Evolutionary conservation across 37 sponge, comb jelly and placozoan genomes (phyloP).

Genomic region (Lycopodina hypogea): DNA sequence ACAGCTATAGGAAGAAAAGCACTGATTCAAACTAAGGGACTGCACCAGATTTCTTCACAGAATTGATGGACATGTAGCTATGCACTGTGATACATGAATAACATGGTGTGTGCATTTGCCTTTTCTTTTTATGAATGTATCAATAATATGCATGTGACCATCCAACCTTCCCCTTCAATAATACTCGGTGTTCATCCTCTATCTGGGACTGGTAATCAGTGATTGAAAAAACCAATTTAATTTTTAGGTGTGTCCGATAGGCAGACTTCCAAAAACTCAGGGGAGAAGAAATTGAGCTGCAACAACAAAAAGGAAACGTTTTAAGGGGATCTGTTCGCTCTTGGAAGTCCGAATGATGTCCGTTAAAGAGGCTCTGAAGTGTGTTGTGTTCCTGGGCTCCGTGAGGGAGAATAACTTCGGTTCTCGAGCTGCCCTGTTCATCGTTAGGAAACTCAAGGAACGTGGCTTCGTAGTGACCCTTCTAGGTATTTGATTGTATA

Average conservation of each 20-base stretch:
- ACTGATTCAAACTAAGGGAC: neutral
- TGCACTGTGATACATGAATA: no score
- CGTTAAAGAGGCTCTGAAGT: slow-evolving; percentile 51
- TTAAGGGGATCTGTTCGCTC: no score
- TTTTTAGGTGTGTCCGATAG: neutral
- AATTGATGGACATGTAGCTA: slow-evolving; percentile 27
- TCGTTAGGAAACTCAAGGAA: slow-evolving; percentile 53
- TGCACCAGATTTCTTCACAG: neutral
- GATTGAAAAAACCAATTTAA: no score
- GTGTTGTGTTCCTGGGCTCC: slow-evolving; percentile 80
- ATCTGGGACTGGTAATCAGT: no score
- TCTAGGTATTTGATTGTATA: slow-evolving; percentile 56
- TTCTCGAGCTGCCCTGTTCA: slow-evolving; percentile 66
- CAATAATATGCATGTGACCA: no score
- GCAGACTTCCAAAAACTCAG: neutral
- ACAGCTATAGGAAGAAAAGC: neutral
- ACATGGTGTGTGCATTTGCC: no score
- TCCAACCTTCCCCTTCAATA: no score
- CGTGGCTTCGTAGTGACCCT: slow-evolving; percentile 62
- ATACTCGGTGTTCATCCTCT: no score
- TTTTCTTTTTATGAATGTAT: neutral
- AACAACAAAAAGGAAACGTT: no score
- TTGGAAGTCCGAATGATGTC: no score
- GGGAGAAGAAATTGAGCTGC: no score
- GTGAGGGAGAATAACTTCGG: slow-evolving; percentile 73